phyloP scores from a whole-genome alignment of 2,797 vertebrate genomes.

The Parauchenoglanis punctatus region DNA sequence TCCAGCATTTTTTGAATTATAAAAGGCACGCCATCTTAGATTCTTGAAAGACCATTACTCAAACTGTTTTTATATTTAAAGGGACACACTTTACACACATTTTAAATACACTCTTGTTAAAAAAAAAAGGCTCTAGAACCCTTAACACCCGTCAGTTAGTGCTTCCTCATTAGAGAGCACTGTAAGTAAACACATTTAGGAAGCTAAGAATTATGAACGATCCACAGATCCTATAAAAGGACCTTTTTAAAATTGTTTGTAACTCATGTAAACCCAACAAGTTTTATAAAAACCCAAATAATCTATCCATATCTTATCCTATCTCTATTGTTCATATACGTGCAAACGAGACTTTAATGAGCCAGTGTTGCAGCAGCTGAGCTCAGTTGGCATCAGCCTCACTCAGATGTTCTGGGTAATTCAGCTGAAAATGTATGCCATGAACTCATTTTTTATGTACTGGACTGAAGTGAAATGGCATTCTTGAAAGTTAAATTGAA shows the following conservation, averaged over 20 bases:
- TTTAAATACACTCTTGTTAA: background rate
- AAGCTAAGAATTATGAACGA: background rate
- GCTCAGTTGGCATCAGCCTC: background rate
- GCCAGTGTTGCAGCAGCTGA: slow-evolving; percentile 2
- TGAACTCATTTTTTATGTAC: background rate
- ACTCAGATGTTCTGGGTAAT: slow-evolving; percentile 8
- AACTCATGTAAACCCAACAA: background rate
- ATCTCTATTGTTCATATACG: background rate
- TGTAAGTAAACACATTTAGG: background rate
- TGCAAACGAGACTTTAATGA: slow-evolving; percentile 1
- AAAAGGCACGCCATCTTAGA: background rate
- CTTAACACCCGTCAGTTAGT: background rate
- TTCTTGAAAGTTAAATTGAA: background rate
- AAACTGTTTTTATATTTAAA: background rate
- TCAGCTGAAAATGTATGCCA: background rate
- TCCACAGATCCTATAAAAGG: background rate
- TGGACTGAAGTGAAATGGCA: background rate
- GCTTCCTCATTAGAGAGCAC: background rate
- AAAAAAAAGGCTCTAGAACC: background rate
- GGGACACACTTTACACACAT: background rate
- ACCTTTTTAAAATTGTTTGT: background rate
- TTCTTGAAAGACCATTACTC: background rate
- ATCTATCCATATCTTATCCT: background rate
- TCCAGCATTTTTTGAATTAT: background rate
- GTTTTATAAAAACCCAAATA: background rate